These are phyloP conservation scores for Hucho hucho DNA, from an alignment of 2,113 vertebrate genomes.

Conservation along the genomic window DNA sequence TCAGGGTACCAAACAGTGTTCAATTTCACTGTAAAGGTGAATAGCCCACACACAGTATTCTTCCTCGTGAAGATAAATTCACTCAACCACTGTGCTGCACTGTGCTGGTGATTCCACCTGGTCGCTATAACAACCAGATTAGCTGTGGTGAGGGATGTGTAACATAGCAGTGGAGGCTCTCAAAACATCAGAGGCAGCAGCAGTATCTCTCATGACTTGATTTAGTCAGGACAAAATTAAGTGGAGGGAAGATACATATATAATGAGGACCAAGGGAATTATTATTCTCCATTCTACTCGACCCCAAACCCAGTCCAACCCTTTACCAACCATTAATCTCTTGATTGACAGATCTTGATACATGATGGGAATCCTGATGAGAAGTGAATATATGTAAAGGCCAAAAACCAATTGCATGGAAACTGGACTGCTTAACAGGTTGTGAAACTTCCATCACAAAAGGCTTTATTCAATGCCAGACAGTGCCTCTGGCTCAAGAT, in stretches of 20 bases:
- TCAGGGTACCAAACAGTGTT: not conserved
- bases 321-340: no score
- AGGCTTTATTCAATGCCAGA: no score
- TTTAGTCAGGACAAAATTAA: constrained; percentile 49
- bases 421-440: no score
- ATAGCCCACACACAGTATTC: not conserved
- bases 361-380: no score
- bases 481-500: not conserved
- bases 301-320: not conserved
- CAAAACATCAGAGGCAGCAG: constrained; percentile 21
- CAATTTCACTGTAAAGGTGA: not conserved
- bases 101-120: constrained; percentile 1
- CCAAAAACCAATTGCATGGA: no score
- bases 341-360: no score
- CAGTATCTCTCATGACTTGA: constrained; percentile 38
- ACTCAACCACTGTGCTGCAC: not conserved
- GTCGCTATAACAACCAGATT: not conserved
- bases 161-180: not conserved
- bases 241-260: not conserved
- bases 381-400: no score
- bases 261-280: constrained; percentile 61
- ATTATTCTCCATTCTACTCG: constrained; percentile 31
- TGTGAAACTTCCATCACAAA: no score
- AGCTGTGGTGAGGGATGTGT: not conserved
- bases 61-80: not conserved